Conservation (phyloP, 2,888 invertebrate genomes). For the Xanthia icteritia region DNA sequence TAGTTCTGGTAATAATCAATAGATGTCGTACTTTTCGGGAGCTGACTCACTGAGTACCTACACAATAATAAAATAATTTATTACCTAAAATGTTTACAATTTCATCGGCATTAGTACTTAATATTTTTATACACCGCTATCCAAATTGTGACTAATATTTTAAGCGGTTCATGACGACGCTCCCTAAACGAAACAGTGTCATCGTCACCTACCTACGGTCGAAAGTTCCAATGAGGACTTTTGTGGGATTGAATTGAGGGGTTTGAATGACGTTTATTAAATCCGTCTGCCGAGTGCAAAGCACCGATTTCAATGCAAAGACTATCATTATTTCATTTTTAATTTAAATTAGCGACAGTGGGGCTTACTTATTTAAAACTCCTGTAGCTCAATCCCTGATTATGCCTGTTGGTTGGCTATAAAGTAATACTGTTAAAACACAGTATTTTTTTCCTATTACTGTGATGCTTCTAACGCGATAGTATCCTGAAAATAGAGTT, state of each 20-base stretch:
- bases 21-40: slow-evolving; percentile 49
- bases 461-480: background rate
- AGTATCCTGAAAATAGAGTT: background rate
- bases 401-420: background rate
- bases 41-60: background rate
- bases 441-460: background rate
- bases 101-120: background rate
- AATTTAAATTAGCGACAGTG: background rate
- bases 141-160: background rate
- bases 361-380: background rate
- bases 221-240: background rate
- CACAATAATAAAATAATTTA: background rate
- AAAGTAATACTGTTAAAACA: background rate
- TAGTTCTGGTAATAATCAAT: slow-evolving; percentile 31
- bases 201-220: too few relatives aligned
- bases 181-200: slow-evolving; percentile 12
- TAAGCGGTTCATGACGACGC: background rate
- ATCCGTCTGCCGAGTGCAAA: background rate
- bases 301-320: background rate
- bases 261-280: background rate
- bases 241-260: too few relatives aligned
- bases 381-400: background rate
- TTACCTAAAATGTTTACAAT: background rate
- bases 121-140: background rate
- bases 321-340: background rate